Base-by-base conservation (phyloP, 2,113 vertebrate genomes). In the Cettia cetti region DNA sequence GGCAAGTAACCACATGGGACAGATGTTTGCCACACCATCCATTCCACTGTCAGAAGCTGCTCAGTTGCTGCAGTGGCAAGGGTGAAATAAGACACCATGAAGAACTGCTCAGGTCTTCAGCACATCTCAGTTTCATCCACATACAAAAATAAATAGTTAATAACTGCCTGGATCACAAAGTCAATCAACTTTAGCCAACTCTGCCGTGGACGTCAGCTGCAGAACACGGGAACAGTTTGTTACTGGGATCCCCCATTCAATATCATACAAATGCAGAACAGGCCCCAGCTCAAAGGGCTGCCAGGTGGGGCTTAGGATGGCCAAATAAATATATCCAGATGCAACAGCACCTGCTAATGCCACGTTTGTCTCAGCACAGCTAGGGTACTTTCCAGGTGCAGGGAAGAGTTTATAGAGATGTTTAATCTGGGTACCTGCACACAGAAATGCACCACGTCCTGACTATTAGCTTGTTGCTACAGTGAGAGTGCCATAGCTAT, bases 201-300 rank as follows among this genome's bases (percentile, higher is more conserved):
- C 27, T 27, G 18, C 23, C 6, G 7, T 1, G 4, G 57, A 19
- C 26, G 23, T 6, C 0, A 0, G 28, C 63, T 18, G 30, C 40
- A 72, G 37, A 64, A 35, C 52, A 56, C 7, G 8, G 28, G 35
- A 53, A 42, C 2, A 31, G 44, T 35, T 52, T 0, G 0, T 21
- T 42, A 30, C 45, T 37, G 54, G 50, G 35, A 85, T 82, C 20
- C n/a, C 35, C 31, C 35, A 9, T 15, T 53, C 11, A 9, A 3
- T 30, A 49, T 10, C 11, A 27, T 1, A 44, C 19, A 91, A 26
- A 83, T 39, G 53, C 28, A 40, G 39, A 40, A 40, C 39, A 63
- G 56, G 23, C 17, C 6, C 19, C 40, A 60, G 30, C 54, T 68
- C 65, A 44, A 20, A 59, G 27, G 44, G 22, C 19, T 74, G 71